phyloP scores from a whole-genome alignment of 2,888 invertebrate genomes.

The Drosophila demipolita region DNA sequence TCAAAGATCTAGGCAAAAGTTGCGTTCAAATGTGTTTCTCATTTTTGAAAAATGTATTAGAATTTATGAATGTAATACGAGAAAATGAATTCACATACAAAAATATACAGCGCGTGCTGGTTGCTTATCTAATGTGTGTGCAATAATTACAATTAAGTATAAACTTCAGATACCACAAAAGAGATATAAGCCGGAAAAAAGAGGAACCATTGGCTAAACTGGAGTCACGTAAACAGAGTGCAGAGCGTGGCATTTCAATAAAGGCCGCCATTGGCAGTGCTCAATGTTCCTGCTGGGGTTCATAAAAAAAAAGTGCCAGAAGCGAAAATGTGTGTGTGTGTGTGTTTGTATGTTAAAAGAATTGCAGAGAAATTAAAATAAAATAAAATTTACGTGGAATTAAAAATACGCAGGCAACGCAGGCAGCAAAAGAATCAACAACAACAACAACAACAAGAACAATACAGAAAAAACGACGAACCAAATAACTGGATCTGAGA shows the following conservation, averaged over 20 bases:
- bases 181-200: neutral
- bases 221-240: constrained; percentile 65
- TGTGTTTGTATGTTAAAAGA: constrained; percentile 57
- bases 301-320: constrained; percentile 46
- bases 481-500: constrained; percentile 52
- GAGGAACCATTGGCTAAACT: constrained; percentile 30
- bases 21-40: neutral
- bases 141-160: constrained; percentile 50
- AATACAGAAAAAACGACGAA: constrained; percentile 8
- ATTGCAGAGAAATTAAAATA: constrained; percentile 79
- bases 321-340: constrained; percentile 18
- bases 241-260: constrained; percentile 59
- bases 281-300: constrained; percentile 30
- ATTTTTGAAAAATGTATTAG: neutral
- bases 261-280: constrained; percentile 24
- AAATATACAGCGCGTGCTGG: neutral
- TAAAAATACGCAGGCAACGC: constrained; percentile 64
- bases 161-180: constrained; percentile 16
- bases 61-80: neutral
- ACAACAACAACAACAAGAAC: constrained; percentile 5
- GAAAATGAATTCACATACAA: neutral
- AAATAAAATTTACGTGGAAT: constrained; percentile 82
- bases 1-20: neutral
- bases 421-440: constrained; percentile 18
- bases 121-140: constrained; percentile 22